Evolutionary conservation across 1,140 invertebrate genomes (phyloP), one percentile per base, ranked within the genome.

Genomic region (Pogonomyrmex barbatus): DNA sequence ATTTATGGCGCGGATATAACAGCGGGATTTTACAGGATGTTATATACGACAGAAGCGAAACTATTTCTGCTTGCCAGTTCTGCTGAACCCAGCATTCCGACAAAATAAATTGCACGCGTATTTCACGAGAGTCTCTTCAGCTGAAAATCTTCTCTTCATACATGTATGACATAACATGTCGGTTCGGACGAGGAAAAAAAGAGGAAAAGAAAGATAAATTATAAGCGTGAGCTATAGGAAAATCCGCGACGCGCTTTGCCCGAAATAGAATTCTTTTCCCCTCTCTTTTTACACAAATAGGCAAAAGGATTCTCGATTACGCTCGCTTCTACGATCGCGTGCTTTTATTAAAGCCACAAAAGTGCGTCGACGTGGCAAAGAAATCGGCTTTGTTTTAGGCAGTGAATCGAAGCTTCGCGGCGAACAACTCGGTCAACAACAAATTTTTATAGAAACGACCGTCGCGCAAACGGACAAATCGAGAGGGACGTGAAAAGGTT

Each of bases 321-420:
- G 9, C n/a, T 4, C 4, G 4, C 1, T 36, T 17, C n/a, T 65
- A n/a, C n/a, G n/a, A n/a, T n/a, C n/a, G n/a, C n/a, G 4, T n/a
- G 54, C 10, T 71, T 78, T 76, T 39, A 24, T 45, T 45, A 68
- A 73, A 84, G 54, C 30, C 63, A 8, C n/a, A n/a, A 36, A 83
- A 87, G 33, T 81, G 68, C 76, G 24, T 62, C 30, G 60, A 30
- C 30, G n/a, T 67, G 33, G 56, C 56, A 54, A 54, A 65, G 54
- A 8, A 63, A 47, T 36, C 47, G 9, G 30, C 60, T 75, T 82
- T 63, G 30, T 39, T 9, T 52, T 24, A 65, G 54, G 9, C 9
- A 33, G 52, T 78, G 50, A 78, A 78, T 78, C 17, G 45, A 47
- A 77, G 14, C 60, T 65, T 50, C 17, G 24, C 24, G 30, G 30